phyloP scores from a whole-genome alignment of 2,888 invertebrate species.

The Ischnus inquisitorius region DNA sequence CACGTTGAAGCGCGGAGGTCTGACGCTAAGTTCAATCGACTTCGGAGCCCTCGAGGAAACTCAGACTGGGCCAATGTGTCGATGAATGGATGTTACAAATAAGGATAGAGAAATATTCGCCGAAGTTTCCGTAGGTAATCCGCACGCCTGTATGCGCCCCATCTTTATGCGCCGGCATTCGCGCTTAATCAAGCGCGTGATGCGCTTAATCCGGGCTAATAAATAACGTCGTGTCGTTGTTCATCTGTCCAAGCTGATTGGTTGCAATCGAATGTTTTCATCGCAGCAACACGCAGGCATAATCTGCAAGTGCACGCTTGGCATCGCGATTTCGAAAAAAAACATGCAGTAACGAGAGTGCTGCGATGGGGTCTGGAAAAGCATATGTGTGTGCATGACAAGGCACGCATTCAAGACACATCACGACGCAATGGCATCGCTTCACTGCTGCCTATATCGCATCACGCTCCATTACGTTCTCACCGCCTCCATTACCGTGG shows the following conservation, averaged over 20 bases:
- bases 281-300: background rate
- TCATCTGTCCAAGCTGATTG: slow-evolving; percentile 2
- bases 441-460: slow-evolving; percentile 7
- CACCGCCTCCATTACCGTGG: slow-evolving; percentile 31
- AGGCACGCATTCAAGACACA: slow-evolving; percentile 16
- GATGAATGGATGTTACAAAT: background rate
- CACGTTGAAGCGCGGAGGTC: background rate
- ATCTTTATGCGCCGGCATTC: slow-evolving; percentile 1
- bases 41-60: background rate
- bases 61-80: no score
- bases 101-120: background rate
- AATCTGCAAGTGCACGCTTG: background rate
- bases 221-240: slow-evolving; percentile 47
- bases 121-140: slow-evolving; percentile 40
- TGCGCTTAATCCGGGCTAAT: slow-evolving; percentile 63
- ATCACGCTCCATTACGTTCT: slow-evolving; percentile 56
- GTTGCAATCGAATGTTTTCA: slow-evolving; percentile 30
- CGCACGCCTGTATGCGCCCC: background rate
- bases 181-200: slow-evolving; percentile 62
- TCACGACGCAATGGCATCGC: background rate
- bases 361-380: background rate
- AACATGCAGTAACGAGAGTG: slow-evolving; percentile 26
- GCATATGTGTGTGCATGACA: slow-evolving; percentile 21
- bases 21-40: background rate
- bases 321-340: background rate